Conservation (phyloP, 1,140 invertebrate species). For the Anoplolepis gracilipes region DNA sequence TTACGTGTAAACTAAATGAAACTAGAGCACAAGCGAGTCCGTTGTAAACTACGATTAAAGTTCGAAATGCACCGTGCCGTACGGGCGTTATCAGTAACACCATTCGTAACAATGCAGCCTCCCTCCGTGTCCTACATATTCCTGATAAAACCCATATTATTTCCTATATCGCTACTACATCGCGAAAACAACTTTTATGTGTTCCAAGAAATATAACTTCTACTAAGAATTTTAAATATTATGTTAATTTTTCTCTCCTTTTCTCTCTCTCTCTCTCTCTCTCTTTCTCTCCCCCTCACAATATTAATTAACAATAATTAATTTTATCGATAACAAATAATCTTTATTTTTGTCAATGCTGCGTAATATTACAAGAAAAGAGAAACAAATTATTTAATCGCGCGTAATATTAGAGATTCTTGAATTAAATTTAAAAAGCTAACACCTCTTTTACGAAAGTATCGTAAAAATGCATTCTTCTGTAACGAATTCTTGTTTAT, state of each 20-base stretch:
- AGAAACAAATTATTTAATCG: neutral
- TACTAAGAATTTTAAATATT: neutral
- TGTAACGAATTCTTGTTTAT: slow-evolving; percentile 1
- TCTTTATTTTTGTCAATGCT: neutral
- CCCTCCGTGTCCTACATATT: slow-evolving; percentile 43
- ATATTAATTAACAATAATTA: neutral
- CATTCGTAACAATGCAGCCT: slow-evolving; percentile 48
- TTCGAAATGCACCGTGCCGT: slow-evolving; percentile 53
- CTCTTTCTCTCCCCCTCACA: neutral
- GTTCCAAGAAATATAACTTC: slow-evolving; percentile 3
- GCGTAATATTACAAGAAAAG: no score
- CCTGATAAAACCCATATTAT: slow-evolving; percentile 61
- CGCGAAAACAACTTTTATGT: slow-evolving; percentile 14
- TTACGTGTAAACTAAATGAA: slow-evolving; percentile 51
- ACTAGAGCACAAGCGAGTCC: slow-evolving; percentile 48
- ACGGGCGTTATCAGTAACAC: slow-evolving; percentile 56
- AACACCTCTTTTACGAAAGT: neutral
- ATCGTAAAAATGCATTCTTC: neutral
- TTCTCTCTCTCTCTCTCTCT: neutral
- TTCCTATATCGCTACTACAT: slow-evolving; percentile 30
- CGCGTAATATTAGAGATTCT: neutral
- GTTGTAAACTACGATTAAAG: slow-evolving; percentile 69
- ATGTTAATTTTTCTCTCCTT: neutral
- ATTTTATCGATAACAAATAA: neutral
- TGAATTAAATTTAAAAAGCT: neutral